Base-by-base conservation (phyloP, 2,888 invertebrate genomes). In the Tachina grossa region DNA sequence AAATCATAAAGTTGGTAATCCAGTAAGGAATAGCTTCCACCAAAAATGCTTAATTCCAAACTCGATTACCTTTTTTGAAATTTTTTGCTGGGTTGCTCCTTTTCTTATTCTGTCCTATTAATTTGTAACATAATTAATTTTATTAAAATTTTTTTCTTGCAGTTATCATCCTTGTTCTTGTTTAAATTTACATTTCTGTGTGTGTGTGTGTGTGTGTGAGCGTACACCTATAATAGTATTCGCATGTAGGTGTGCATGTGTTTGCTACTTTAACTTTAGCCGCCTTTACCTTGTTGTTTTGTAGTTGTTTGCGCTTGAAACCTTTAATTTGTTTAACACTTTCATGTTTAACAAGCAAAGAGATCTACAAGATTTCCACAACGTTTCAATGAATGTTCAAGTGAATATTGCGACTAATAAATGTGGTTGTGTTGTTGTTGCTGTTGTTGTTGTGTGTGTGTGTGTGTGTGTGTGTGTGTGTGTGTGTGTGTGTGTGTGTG, bases 271-370 rank as follows among this genome's bases (percentile, higher is more conserved):
- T 49, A 43, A 59, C n/a, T 53, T 78, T 69, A 47, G n/a, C 59
- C 74, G 74, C 72, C 80, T 69, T 76, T 76, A 82, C 69, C 53
- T 79, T 79, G 78, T 79, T 79, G n/a, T n/a, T n/a, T n/a, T n/a
- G 78, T 79, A 61, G 69, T 49, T 74, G 66, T 81, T 81, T 81
- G 53, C 72, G 61, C 72, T 72, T 61, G 16, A 61, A 71, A 57
- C 53, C 68, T 75, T 71, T 75, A 80, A 80, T 84, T 80, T 75
- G 80, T 72, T 84, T 71, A 84, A 80, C 74, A 75, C 83, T 84
- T 84, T 84, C 71, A 80, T 84, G 84, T 76, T 83, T 77, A 51
- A 83, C 83, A 61, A 83, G 71, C 55, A 57, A 57, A 59, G 55
- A 55, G 51, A 55, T 61, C 22, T 39, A 39, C 41, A 31, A 80